A percentile compares a stretch with the other conserved stretches of the same genome.
These are phyloP conservation scores for Xylocopa sonorina DNA, from an alignment of 1,140 invertebrate genomes.

Conservation along the genomic window DNA sequence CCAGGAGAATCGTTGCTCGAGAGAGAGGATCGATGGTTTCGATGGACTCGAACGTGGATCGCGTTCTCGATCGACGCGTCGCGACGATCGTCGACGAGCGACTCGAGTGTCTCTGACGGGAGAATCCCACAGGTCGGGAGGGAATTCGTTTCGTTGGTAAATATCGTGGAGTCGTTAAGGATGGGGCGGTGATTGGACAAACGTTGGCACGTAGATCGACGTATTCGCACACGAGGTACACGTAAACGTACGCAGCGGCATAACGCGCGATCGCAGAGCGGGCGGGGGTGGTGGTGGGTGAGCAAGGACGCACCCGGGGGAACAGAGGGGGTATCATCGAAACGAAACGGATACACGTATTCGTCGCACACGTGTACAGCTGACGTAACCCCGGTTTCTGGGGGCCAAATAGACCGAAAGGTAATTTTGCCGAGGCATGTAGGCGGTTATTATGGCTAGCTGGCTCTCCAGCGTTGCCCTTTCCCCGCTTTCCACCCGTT, in stretches of 20 bases:
- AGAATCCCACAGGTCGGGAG: too few relatives aligned
- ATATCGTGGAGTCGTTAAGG: too few relatives aligned
- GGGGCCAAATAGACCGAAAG: constrained; percentile 57
- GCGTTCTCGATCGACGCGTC: neutral
- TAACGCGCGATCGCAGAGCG: neutral
- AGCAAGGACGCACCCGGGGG: constrained; percentile 12
- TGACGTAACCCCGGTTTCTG: constrained; percentile 53
- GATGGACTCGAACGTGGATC: neutral
- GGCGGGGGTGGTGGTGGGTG: neutral
- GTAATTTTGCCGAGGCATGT: constrained; percentile 52
- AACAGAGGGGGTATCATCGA: constrained; percentile 12
- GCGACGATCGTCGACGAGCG: too few relatives aligned
- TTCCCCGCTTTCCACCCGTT: neutral
- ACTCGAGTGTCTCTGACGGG: too few relatives aligned
- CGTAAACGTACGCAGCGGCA: constrained; percentile 31
- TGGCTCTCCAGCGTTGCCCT: constrained; percentile 16
- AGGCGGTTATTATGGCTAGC: constrained; percentile 51
- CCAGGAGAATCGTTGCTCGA: neutral
- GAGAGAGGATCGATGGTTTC: too few relatives aligned
- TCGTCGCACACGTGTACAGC: constrained; percentile 42
- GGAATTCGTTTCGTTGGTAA: too few relatives aligned
- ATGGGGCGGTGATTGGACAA: neutral
- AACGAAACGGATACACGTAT: constrained; percentile 32
- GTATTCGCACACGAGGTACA: neutral
- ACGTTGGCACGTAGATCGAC: constrained; percentile 10